phyloP scores from a whole-genome alignment of 2,888 invertebrate genomes.

The Celastrina argiolus region DNA sequence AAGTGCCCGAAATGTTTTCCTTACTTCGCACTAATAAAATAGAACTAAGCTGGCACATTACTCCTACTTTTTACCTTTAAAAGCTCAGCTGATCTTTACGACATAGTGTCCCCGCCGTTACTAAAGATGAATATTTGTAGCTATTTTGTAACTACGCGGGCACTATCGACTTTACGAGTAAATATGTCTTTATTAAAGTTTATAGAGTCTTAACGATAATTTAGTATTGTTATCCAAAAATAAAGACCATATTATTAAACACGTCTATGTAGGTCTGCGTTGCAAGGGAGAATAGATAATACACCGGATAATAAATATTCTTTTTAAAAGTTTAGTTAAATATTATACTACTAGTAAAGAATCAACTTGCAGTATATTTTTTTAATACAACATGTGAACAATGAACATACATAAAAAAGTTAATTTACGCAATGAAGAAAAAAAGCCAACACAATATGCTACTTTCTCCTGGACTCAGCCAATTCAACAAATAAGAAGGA shows the following conservation, averaged over 20 bases:
- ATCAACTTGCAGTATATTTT: too few species aligned
- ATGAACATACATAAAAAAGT: too few species aligned
- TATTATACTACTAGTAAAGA: too few species aligned
- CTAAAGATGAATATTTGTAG: slow-evolving; percentile 11
- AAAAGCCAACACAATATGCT: background rate
- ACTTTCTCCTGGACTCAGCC: background rate
- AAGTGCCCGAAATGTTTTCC: background rate
- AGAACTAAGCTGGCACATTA: slow-evolving; percentile 1
- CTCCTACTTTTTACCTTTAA: slow-evolving; percentile 4
- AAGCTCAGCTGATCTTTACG: slow-evolving; percentile 16
- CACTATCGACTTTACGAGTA: background rate
- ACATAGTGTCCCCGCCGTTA: slow-evolving; percentile 5
- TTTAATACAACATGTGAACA: too few species aligned
- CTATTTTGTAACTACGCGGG: background rate
- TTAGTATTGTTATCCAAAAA: too few species aligned
- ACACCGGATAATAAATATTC: too few species aligned
- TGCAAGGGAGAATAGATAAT: too few species aligned
- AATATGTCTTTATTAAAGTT: background rate
- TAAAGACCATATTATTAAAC: too few species aligned
- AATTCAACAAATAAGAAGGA: background rate
- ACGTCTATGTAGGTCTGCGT: too few species aligned
- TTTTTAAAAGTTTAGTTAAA: too few species aligned
- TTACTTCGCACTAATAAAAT: background rate
- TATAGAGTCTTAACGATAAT: too few species aligned
- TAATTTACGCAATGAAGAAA: too few species aligned